Percentiles rank a stretch among this genome's conserved stretches.
phyloP scores from a whole-genome alignment of 2,797 vertebrate genomes.

The Acridotheres tristis region DNA sequence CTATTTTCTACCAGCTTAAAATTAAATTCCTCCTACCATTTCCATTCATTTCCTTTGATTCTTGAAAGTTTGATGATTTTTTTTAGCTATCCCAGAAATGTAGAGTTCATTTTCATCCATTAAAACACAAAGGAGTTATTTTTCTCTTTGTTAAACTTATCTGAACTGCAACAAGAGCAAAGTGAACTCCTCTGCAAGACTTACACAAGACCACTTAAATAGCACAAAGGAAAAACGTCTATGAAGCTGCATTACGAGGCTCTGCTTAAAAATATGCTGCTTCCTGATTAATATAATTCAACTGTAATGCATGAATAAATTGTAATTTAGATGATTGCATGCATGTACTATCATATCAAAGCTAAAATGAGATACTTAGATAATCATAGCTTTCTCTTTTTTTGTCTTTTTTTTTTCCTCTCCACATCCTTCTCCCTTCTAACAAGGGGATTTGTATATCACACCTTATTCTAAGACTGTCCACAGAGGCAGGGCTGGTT shows the following conservation, averaged over 20 bases:
- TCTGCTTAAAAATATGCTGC: constrained; percentile 34
- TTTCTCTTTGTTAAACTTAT: constrained; percentile 25
- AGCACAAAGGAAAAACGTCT: background rate
- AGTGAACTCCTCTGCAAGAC: background rate
- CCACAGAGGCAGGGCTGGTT: background rate
- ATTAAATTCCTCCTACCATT: background rate
- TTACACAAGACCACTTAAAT: constrained; percentile 16
- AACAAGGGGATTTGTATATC: background rate
- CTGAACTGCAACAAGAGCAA: background rate
- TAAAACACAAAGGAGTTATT: background rate
- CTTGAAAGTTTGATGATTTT: background rate
- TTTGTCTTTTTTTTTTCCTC: background rate
- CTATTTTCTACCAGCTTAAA: background rate
- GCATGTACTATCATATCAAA: constrained; percentile 15
- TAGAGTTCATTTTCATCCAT: background rate
- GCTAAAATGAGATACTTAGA: constrained; percentile 48
- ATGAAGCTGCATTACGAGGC: background rate
- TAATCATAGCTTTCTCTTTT: constrained; percentile 12
- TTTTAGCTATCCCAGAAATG: background rate
- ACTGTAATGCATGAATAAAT: constrained; percentile 54
- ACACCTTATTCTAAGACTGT: background rate
- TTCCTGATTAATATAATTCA: constrained; percentile 59
- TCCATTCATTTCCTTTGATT: background rate
- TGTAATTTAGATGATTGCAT: constrained; percentile 59
- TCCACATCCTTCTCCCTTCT: background rate